Base-by-base conservation (phyloP, 1,140 invertebrate genomes). In the Drosophila varians region DNA sequence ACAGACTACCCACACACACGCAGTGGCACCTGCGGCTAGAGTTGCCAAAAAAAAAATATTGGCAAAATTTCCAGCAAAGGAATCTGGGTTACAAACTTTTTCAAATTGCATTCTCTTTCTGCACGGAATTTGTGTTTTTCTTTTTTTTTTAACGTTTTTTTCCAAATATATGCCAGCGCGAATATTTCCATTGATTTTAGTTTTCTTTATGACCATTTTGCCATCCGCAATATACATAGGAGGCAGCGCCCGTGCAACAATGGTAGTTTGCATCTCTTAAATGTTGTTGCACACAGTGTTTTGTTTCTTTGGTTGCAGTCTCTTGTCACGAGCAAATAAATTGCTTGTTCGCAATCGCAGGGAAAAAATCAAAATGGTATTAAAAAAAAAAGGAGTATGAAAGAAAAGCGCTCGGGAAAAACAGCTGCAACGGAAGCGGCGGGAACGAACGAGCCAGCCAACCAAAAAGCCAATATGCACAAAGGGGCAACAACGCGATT, bases 131-230 rank as follows among this genome's bases (percentile, higher is more conserved):
- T 16, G 0, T 11, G n/a, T 14, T 56, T 65, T 65, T 60, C 57
- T 25, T 55, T 70, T 62, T 47, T 57, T 58, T 74, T 49, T 16
- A 19, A 3, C 28, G 7, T 19, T 23, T 42, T 14, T 48, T 38
- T 16, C 66, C 62, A 73, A 84, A 80, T 84, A 86, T 84, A 86
- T 84, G 80, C 80, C 80, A 84, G 48, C 54, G 76, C 72, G 76
- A 84, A 84, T 83, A 72, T 84, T 83, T 84, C 71, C 80, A 83
- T 83, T 86, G 80, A 86, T 84, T 84, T 86, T 73, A 61, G 76
- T 73, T 56, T 79, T 76, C 76, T 80, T 84, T 86, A 84, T 86
- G 73, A 76, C 57, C 53, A 57, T 57, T 84, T 74, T 73, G 18
- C 47, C 45, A 26, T 21, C 34, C 56, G 23, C 61, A 25, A 46